Evolutionary conservation across 2,113 vertebrate genomes (phyloP), one percentile per base, ranked within the genome.

Genomic region (Speoplatyrhinus poulsoni): DNA sequence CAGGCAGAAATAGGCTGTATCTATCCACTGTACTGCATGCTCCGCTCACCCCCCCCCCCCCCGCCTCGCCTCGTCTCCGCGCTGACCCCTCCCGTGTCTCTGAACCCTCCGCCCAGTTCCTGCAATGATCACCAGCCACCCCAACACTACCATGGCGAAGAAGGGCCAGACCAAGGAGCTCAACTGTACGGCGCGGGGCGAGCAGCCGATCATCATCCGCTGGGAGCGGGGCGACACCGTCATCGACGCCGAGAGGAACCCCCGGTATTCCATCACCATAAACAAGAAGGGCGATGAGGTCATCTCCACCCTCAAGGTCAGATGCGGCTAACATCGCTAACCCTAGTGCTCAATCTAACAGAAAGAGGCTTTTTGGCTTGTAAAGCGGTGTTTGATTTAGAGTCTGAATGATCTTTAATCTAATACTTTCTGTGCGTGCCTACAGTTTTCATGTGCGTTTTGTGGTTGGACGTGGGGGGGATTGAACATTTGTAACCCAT

Each of bases 161-260:
- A 99, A 99, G 85, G 98, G 97, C 15, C 97, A 98, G 74, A 92
- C 93, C 56, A 99, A 99, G 91, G 97, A 98, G 87, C 90, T 99
- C 83, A 98, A 98, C 91, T 99, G 98, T 92, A 98, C 96, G 0
- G 98, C 97, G 0, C 92, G 98, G 0, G 98, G 98, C 0, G 97
- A 99, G 87, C 91, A 97, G 55, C 98, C 98, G 75, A 99, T 99
- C 89, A 99, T 99, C 81, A 99, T 99, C 88, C 98, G 97, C 88
- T 99, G 98, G 98, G 98, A 99, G 89, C 95, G 98, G 58, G 98
- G 96, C 0, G 98, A 99, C 93, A 98, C 95, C 0, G 96, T 99
- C 83, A 99, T 99, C 8, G 97, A 99, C 68, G 96, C 97, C 0
- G 97, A 98, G 89, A 93, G 96, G 10, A 97, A 96, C 89, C 91